Evolutionary conservation across 2,797 vertebrate species (phyloP), one percentile per base, ranked within the genome.

Genomic region (Eospalax fontanierii): DNA sequence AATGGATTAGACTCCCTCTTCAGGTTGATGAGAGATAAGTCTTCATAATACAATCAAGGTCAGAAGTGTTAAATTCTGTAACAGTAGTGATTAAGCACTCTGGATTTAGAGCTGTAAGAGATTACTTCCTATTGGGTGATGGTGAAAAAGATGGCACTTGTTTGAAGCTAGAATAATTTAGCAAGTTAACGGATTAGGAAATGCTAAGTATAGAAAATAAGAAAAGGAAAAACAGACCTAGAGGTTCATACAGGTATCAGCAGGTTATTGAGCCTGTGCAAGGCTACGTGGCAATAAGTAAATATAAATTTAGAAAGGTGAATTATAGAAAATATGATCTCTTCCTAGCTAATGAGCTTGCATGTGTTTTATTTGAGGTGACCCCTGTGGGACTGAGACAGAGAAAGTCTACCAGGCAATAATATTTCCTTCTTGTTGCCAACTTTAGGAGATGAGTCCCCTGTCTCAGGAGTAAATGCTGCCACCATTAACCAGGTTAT

Each of bases 101-200:
- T 40, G 73, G n/a, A 81, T 87, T 93, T 92, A 95, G 86, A 93
- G 46, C 63, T 95, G 14, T 43, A 91, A 90, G 73, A 88, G 38
- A 59, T 76, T 82, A 85, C 65, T 94, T 94, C 84, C 66, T 95
- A 46, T 63, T 91, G 22, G 61, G 76, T 40, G 82, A 40, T 87
- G 68, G 43, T 28, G 78, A 46, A 81, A 74, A 89, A 84, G 30
- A 50, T 59, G 57, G 46, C 6, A 74, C 82, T 85, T 90, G 30
- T 79, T 96, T 95, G 89, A 86, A 94, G 75, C 74, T 59, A 85
- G 57, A 88, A 40, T 92, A 79, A 59, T 70, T 91, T 82, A 89
- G 33, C 66, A 95, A 87, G 35, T 14, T 89, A 38, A 57, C 24
- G 40, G 28, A 50, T 91, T 95, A 54, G 65, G 84, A 91, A 50